Conservation (phyloP, 2,797 vertebrate genomes). For the Eulemur mongoz region DNA sequence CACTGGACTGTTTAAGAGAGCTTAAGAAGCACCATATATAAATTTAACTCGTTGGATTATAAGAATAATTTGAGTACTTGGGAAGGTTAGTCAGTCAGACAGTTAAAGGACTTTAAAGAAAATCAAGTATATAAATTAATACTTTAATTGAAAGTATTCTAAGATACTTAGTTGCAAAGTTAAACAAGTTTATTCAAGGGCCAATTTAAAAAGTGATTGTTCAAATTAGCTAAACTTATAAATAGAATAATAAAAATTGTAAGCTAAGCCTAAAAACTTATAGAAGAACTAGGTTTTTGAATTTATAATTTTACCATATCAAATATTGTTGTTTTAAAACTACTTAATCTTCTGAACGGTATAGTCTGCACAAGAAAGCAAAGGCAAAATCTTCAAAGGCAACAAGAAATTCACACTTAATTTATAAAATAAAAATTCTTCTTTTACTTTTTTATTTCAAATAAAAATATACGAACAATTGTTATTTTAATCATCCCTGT, state of each 20-base stretch:
- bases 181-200: background rate
- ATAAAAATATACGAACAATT: background rate
- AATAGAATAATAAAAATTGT: background rate
- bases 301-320: background rate
- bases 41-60: background rate
- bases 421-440: background rate
- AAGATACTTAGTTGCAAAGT: background rate
- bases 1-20: background rate
- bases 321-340: background rate
- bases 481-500: background rate
- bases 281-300: background rate
- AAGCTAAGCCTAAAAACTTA: background rate
- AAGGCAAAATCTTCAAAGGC: background rate
- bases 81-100: background rate
- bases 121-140: background rate
- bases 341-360: background rate
- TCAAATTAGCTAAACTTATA: background rate
- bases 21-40: background rate
- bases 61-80: slow-evolving; percentile 9
- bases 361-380: background rate
- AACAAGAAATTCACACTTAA: background rate
- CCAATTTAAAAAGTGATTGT: background rate
- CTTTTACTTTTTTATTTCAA: background rate
- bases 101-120: background rate
- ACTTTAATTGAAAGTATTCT: background rate